Evolutionary conservation across 2,113 vertebrate genomes (phyloP).

Genomic region (Phodopus roborovskii): DNA sequence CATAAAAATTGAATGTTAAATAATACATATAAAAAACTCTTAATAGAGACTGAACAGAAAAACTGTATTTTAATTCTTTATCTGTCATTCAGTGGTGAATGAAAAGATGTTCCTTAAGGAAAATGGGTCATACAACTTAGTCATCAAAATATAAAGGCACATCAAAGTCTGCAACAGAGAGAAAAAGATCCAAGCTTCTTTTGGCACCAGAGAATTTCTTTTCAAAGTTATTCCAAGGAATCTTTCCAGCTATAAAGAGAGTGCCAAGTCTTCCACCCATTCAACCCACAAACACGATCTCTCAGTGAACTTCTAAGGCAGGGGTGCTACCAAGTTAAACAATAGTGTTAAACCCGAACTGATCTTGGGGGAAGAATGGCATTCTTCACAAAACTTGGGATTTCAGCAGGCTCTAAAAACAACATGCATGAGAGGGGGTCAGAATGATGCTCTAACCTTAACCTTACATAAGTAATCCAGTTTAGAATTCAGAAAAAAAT

Average conservation of each 20-base stretch:
- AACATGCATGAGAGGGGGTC: neutral
- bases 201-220: slow-evolving; percentile 56
- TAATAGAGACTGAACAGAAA: slow-evolving; percentile 11
- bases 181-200: slow-evolving; percentile 51
- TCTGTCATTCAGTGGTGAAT: slow-evolving; percentile 37
- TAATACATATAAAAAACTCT: slow-evolving; percentile 48
- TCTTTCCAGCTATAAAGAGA: slow-evolving; percentile 53
- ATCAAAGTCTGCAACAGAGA: slow-evolving; percentile 41
- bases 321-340: slow-evolving; percentile 44
- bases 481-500: slow-evolving; percentile 37
- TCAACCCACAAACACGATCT: slow-evolving; percentile 41
- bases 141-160: slow-evolving; percentile 62
- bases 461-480: slow-evolving; percentile 5
- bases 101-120: slow-evolving; percentile 3
- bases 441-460: neutral
- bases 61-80: slow-evolving; percentile 57
- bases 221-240: slow-evolving; percentile 63
- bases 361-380: slow-evolving; percentile 35
- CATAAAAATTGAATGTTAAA: slow-evolving; percentile 24
- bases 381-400: slow-evolving; percentile 50
- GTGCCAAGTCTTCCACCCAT: slow-evolving; percentile 43
- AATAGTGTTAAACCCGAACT: slow-evolving; percentile 64
- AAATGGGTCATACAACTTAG: slow-evolving; percentile 48
- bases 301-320: slow-evolving; percentile 30
- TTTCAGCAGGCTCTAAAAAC: slow-evolving; percentile 42